phyloP scores from a whole-genome alignment of 30 jellyfish, hydroid and myxozoan species.

The Aurelia aurita complex sp. Pacific region DNA sequence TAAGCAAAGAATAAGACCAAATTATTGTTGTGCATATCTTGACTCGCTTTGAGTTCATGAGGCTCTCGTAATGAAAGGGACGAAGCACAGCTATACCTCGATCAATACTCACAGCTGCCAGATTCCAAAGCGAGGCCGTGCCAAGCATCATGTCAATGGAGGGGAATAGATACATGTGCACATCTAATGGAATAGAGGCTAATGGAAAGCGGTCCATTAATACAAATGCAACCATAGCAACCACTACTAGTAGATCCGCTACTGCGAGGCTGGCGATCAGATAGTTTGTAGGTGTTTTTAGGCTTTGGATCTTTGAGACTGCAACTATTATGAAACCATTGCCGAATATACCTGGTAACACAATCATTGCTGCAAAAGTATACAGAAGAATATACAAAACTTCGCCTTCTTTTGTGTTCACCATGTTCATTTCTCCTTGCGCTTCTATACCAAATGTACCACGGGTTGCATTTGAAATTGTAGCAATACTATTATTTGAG shows the following conservation, averaged over 20 bases:
- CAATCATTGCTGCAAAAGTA: conserved; percentile 47
- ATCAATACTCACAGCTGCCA: conserved; percentile 89
- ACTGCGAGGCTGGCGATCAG: conserved; percentile 81
- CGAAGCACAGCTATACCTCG: conserved; percentile 86
- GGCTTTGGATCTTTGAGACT: conserved; percentile 38
- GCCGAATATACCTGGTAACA: conserved; percentile 77
- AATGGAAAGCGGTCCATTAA: conserved; percentile 52
- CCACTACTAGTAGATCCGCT: conserved; percentile 77
- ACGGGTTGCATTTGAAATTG: no score
- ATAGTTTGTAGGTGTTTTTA: conserved; percentile 81
- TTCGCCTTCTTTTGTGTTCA: not conserved
- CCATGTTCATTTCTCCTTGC: not conserved
- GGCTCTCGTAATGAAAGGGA: conserved; percentile 70
- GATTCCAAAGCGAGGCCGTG: conserved; percentile 77
- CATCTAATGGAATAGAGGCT: conserved; percentile 24
- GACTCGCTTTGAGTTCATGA: conserved; percentile 46
- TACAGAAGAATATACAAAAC: conserved; percentile 35
- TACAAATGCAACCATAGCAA: conserved; percentile 62
- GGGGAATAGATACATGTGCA: conserved; percentile 68
- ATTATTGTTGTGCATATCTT: conserved; percentile 9
- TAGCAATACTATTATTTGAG: no score
- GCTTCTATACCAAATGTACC: no score
- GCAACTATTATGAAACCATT: conserved; percentile 61
- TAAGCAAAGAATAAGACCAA: conserved; percentile 60
- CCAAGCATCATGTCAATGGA: conserved; percentile 81